Conservation (phyloP, 2,797 vertebrate genomes). For the Macropodus opercularis region DNA sequence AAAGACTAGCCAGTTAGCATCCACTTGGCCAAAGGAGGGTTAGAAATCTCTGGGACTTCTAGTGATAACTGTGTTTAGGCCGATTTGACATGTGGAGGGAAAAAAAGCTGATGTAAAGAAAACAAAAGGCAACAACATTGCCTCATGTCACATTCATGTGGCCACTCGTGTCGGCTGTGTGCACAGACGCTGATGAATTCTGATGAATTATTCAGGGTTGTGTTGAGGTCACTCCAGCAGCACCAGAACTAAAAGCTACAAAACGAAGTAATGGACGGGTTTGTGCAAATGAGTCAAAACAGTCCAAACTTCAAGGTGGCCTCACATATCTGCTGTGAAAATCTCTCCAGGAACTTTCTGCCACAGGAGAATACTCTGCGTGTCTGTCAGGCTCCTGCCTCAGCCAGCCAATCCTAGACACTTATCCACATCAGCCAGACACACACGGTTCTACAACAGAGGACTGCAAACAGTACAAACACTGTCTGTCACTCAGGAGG, state of each 20-base stretch:
- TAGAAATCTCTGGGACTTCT: too few relatives aligned
- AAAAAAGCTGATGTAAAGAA: conserved; percentile 24
- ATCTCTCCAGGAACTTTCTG: conserved; percentile 33
- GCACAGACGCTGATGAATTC: conserved; percentile 35
- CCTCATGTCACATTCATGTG: conserved; percentile 26
- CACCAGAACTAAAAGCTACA: conserved; percentile 41
- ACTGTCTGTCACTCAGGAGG: conserved; percentile 56
- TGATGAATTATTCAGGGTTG: conserved; percentile 69
- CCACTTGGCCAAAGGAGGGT: too few relatives aligned
- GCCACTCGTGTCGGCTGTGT: conserved; percentile 24
- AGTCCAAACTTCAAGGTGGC: conserved; percentile 9
- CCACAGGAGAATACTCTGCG: conserved; percentile 17
- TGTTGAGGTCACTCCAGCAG: conserved; percentile 28
- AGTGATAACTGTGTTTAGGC: conserved; percentile 31
- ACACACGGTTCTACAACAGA: conserved; percentile 52
- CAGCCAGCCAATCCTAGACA: conserved; percentile 35
- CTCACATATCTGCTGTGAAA: conserved; percentile 17
- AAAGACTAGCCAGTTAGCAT: too few relatives aligned
- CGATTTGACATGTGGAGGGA: conserved; percentile 16
- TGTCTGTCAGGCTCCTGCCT: conserved; percentile 11
- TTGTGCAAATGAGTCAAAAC: conserved; percentile 36
- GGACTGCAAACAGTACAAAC: conserved; percentile 45
- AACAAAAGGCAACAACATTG: conserved; percentile 27
- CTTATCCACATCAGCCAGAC: conserved; percentile 50
- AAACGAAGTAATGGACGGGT: conserved; percentile 36